These are phyloP conservation scores for Bagarius yarrelli DNA, from an alignment of 2,113 vertebrate genomes.

Conservation along the genomic window DNA sequence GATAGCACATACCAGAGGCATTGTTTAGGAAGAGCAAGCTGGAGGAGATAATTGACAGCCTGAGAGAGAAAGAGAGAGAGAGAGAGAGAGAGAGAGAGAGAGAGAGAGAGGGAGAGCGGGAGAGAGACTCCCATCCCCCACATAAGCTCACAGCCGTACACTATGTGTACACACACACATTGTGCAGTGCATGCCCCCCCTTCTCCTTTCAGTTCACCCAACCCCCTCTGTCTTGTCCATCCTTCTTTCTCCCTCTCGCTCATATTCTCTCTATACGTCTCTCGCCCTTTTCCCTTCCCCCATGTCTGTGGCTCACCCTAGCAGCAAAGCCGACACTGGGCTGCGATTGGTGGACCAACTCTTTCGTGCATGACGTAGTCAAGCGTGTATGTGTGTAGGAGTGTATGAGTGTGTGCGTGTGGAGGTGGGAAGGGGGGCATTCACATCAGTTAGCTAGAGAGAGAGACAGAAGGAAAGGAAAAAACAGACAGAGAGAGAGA, in stretches of 20 bases:
- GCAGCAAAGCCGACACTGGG: constrained; percentile 68
- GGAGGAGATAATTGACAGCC: constrained; percentile 78
- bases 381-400: constrained; percentile 46
- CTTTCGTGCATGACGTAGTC: constrained; percentile 75
- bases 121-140: constrained; percentile 53
- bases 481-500: constrained; percentile 40
- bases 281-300: constrained; percentile 46
- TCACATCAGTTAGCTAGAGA: constrained; percentile 59
- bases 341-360: constrained; percentile 69
- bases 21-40: constrained; percentile 77
- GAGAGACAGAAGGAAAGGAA: constrained; percentile 20
- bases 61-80: constrained; percentile 55
- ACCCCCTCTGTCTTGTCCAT: constrained; percentile 37
- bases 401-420: constrained; percentile 39
- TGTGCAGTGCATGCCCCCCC: constrained; percentile 48
- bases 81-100: constrained; percentile 52
- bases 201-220: constrained; percentile 45
- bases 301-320: constrained; percentile 71
- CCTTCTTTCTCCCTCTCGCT: constrained; percentile 34
- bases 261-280: constrained; percentile 39
- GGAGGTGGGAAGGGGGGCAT: constrained; percentile 45
- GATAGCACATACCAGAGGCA: constrained; percentile 81
- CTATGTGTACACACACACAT: constrained; percentile 40
- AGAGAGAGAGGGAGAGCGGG: constrained; percentile 56
- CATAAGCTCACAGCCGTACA: constrained; percentile 32